Base-by-base conservation (phyloP, 2,888 invertebrate species). In the Eupithecia insigniata region DNA sequence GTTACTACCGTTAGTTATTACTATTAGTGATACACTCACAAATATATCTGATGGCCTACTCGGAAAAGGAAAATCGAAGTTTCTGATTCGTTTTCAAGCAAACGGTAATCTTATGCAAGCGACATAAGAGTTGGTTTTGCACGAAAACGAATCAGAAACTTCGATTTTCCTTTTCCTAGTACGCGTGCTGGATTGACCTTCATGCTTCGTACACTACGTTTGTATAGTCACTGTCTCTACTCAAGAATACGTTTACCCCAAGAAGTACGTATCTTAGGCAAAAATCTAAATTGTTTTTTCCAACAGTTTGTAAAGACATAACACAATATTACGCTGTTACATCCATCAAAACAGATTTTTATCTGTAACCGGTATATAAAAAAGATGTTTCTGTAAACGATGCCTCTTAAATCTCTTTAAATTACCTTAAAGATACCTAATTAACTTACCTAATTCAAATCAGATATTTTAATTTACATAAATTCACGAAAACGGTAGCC, bases 401-500 rank as follows among this genome's bases (percentile, higher is more conserved):
- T 30, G 16, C 30, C 43, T 72, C 58, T 14, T 67, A 69, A 69
- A 69, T 69, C 34, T 26, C 26, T 26, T 32, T 14, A 73, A 73
- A 70, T 68, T 46, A 68, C 65, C 70, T 60, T 70, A 66, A 73
- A 74, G 32, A 66, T 66, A 55, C 65, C 70, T 74, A 68, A 74
- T 74, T 74, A 71, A 68, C 60, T 68, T 70, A 77, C 51, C 51
- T 51, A 51, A 51, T 51, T 55, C 26, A 80, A 76, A 80, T 78
- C 68, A 8, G 22, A 68, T 26, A 26, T 46, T 2, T 18, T 7
- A 70, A 75, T 78, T 78, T 69, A 69, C 78, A 79, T 69, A 79
- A 76, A 80, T 81, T 81, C 75, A 51, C 77, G 81, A 80, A 88
- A 64, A 89, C 88, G 82, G 89, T 85, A 88, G 87, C 80, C 84